Percentiles rank a stretch among this genome's conserved stretches.
phyloP scores from a whole-genome alignment of 2,888 invertebrate species.

The Lissocephala sabroskyi region DNA sequence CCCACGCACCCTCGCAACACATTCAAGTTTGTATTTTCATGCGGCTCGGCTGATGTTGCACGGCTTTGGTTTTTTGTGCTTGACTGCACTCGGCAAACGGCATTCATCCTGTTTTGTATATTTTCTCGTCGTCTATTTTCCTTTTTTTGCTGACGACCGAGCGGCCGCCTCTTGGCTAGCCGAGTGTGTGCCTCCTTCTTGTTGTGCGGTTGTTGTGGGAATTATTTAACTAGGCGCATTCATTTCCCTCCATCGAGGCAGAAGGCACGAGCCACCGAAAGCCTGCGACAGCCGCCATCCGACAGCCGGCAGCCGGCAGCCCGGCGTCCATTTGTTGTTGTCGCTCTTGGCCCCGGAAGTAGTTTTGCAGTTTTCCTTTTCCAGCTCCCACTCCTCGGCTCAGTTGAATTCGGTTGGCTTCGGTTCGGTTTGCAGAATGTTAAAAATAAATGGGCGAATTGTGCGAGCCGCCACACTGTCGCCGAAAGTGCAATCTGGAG shows the following conservation, averaged over 20 bases:
- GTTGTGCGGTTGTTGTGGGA: slow-evolving; percentile 36
- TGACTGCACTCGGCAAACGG: slow-evolving; percentile 36
- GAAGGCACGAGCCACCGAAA: too few relatives aligned
- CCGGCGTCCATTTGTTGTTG: slow-evolving; percentile 23
- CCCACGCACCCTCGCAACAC: neutral
- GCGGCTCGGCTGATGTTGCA: neutral
- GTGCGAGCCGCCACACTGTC: slow-evolving; percentile 44
- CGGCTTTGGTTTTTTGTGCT: slow-evolving; percentile 29
- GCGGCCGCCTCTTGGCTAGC: slow-evolving; percentile 14
- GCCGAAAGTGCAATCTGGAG: slow-evolving; percentile 54
- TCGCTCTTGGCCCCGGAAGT: slow-evolving; percentile 31
- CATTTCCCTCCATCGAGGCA: slow-evolving; percentile 10
- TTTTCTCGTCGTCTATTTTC: slow-evolving; percentile 3
- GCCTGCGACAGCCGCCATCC: too few relatives aligned
- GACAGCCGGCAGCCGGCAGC: too few relatives aligned
- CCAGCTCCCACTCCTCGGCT: slow-evolving; percentile 19
- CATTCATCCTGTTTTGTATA: slow-evolving; percentile 24
- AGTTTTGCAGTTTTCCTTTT: slow-evolving; percentile 38
- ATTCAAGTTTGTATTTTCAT: neutral
- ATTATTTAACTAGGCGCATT: slow-evolving; percentile 53
- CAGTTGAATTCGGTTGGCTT: too few relatives aligned
- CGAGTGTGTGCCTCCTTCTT: slow-evolving; percentile 9
- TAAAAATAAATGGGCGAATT: slow-evolving; percentile 40
- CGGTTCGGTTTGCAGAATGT: slow-evolving; percentile 18
- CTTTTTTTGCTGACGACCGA: slow-evolving; percentile 1